phyloP scores from a whole-genome alignment of 2,888 invertebrate species.

The Deilephila porcellus region DNA sequence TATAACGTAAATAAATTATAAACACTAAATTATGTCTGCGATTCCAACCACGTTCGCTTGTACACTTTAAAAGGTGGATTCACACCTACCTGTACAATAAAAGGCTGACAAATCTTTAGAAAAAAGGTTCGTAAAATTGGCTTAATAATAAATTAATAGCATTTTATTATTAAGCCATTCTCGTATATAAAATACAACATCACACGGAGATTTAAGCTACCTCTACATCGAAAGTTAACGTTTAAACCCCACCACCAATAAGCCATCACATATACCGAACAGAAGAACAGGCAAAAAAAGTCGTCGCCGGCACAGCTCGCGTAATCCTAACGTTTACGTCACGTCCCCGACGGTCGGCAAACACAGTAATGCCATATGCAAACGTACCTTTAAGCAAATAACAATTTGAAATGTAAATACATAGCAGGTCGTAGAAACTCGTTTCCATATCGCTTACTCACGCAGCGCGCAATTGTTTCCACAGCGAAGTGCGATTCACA shows the following conservation, averaged over 20 bases:
- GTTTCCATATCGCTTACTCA: slow-evolving; percentile 25
- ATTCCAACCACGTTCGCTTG: slow-evolving; percentile 5
- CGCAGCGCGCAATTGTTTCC: slow-evolving; percentile 18
- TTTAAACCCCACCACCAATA: not conserved
- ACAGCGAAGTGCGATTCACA: slow-evolving; percentile 2
- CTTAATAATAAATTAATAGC: too few species aligned
- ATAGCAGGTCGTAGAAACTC: slow-evolving; percentile 17
- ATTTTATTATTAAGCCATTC: too few species aligned
- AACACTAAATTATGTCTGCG: not conserved
- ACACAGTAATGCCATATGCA: slow-evolving; percentile 19
- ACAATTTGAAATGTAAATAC: slow-evolving; percentile 28
- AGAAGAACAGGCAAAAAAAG: not conserved
- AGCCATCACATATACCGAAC: not conserved
- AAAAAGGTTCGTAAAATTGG: too few species aligned
- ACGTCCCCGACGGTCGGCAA: slow-evolving; percentile 1
- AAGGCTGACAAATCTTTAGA: not conserved
- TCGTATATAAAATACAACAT: too few species aligned
- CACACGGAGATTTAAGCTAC: too few species aligned
- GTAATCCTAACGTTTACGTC: slow-evolving; percentile 18
- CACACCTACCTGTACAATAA: not conserved
- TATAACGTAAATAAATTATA: too few species aligned
- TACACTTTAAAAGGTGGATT: not conserved
- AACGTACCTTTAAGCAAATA: slow-evolving; percentile 22
- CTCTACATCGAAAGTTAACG: too few species aligned
- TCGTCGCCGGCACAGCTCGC: not conserved